These are phyloP conservation scores for Melanerpes formicivorus DNA, from an alignment of 2,113 vertebrate species.

Conservation along the genomic window DNA sequence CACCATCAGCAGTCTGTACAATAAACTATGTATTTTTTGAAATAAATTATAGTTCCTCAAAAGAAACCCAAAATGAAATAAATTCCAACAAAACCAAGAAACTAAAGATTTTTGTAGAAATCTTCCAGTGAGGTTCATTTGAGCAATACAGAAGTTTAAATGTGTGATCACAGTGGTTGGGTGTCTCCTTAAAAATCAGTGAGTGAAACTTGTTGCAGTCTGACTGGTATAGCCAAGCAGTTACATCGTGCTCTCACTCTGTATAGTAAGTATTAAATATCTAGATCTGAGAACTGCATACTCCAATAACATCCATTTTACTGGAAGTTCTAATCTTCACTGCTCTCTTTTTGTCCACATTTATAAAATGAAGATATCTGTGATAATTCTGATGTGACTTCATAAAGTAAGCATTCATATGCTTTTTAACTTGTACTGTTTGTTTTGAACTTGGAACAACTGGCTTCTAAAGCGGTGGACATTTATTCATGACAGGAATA, in stretches of 20 bases:
- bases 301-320: background rate
- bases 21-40: background rate
- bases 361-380: background rate
- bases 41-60: background rate
- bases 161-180: background rate
- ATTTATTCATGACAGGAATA: background rate
- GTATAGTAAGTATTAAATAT: background rate
- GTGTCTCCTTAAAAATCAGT: background rate
- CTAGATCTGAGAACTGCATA: background rate
- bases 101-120: background rate
- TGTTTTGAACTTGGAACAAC: no score
- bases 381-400: background rate
- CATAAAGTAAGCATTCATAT: background rate
- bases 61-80: background rate
- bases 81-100: background rate
- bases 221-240: background rate
- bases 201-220: background rate
- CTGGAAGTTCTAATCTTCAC: background rate
- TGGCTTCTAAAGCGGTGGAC: background rate
- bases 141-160: background rate
- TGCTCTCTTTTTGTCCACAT: background rate
- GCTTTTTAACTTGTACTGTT: background rate
- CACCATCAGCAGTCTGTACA: background rate
- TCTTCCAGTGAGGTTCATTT: background rate
- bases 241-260: background rate